phyloP scores from a whole-genome alignment of 2,113 vertebrate species.

The Ramphastos sulfuratus region DNA sequence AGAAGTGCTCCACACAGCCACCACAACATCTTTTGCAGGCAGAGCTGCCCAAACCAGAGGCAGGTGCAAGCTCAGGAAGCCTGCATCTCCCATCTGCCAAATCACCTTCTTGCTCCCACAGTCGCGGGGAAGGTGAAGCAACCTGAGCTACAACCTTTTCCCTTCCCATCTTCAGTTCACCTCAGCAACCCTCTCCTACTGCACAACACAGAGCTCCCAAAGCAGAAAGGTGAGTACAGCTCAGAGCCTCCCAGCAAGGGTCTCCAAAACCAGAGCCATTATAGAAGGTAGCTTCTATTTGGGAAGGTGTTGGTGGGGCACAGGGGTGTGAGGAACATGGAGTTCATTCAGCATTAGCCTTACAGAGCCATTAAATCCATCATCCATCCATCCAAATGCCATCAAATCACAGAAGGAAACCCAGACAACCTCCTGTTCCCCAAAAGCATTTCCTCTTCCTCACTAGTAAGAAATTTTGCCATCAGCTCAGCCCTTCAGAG shows the following conservation, averaged over 20 bases:
- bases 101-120: neutral
- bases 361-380: neutral
- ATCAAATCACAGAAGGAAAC: neutral
- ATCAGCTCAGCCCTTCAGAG: neutral
- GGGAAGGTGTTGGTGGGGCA: neutral
- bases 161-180: neutral
- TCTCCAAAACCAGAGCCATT: neutral
- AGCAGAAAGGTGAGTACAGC: neutral
- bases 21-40: neutral
- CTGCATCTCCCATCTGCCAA: neutral
- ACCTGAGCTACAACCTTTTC: neutral
- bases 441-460: neutral
- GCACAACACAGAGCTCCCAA: neutral
- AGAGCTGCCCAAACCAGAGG: neutral
- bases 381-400: neutral
- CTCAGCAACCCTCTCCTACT: neutral
- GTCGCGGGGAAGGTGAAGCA: fast-evolving
- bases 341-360: neutral
- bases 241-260: neutral
- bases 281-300: neutral
- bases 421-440: neutral
- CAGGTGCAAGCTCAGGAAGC: neutral
- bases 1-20: neutral
- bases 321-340: neutral
- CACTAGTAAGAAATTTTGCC: neutral